A percentile compares a stretch with the other conserved stretches of the same genome.
Conservation (phyloP, 2,888 invertebrate species). For the Morinoia aosen region DNA sequence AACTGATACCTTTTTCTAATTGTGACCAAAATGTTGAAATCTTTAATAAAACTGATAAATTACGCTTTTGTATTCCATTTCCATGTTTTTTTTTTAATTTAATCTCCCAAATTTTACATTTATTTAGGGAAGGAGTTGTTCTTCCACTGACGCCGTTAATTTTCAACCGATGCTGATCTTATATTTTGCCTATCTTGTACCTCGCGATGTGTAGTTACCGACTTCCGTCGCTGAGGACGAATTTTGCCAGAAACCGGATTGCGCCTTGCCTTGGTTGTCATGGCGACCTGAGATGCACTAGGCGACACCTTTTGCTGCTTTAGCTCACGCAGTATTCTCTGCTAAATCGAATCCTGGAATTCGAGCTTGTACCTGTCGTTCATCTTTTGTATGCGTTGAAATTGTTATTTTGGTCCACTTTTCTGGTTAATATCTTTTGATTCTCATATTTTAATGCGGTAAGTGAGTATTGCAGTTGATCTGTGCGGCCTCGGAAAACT, state of each 20-base stretch:
- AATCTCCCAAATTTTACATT: not conserved
- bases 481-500: not conserved
- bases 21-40: constrained; percentile 55
- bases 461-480: not conserved
- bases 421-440: not conserved
- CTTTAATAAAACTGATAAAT: constrained; percentile 47
- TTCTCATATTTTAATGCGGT: too few relatives aligned
- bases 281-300: not conserved
- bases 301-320: not conserved
- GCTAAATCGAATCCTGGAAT: not conserved
- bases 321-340: not conserved
- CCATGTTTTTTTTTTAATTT: not conserved
- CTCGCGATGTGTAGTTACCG: too few relatives aligned
- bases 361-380: not conserved
- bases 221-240: not conserved
- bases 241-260: not conserved
- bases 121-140: not conserved
- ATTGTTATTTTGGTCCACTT: too few relatives aligned
- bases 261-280: not conserved
- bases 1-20: constrained; percentile 53
- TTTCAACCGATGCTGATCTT: not conserved
- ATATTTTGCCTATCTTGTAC: too few relatives aligned
- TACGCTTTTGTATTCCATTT: constrained; percentile 1
- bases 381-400: not conserved
- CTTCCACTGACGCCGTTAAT: not conserved